Evolutionary conservation across 2,797 vertebrate genomes (phyloP).

Genomic region (Acipenser oxyrinchus): DNA sequence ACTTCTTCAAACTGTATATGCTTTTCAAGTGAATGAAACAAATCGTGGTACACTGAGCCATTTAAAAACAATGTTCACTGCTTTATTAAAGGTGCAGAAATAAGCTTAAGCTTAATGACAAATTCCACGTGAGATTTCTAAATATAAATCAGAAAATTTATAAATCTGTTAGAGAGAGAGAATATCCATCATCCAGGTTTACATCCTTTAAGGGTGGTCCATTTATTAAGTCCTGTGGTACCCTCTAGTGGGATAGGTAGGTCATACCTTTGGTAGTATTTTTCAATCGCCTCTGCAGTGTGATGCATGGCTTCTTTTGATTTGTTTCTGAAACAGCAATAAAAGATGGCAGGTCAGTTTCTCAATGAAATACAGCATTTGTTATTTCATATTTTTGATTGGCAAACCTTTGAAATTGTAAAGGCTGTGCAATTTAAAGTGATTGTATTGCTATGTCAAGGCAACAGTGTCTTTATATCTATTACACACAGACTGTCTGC

Average conservation of each 20-base stretch:
- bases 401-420: background rate
- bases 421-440: background rate
- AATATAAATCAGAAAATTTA: conserved; percentile 42
- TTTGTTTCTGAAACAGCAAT: conserved; percentile 71
- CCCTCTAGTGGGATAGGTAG: conserved; percentile 33
- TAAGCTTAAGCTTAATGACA: too few species aligned
- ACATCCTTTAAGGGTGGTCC: conserved; percentile 29
- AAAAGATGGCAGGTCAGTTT: background rate
- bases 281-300: conserved; percentile 70
- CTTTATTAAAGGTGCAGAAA: too few species aligned
- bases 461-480: conserved; percentile 20
- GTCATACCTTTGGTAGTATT: conserved; percentile 77
- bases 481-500: conserved; percentile 40
- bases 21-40: too few species aligned
- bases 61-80: too few species aligned
- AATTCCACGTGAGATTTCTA: conserved; percentile 34
- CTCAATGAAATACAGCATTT: background rate
- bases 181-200: conserved; percentile 48
- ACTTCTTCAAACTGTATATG: too few species aligned
- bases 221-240: conserved; percentile 35
- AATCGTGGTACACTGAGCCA: too few species aligned
- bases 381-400: background rate
- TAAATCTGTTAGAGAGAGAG: conserved; percentile 55
- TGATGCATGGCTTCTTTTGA: conserved; percentile 88
- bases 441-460: conserved; percentile 8